A percentile compares a stretch with the other conserved stretches of the same genome.
Conservation (phyloP, 2,888 invertebrate species). For the Nemapogon koenigi region DNA sequence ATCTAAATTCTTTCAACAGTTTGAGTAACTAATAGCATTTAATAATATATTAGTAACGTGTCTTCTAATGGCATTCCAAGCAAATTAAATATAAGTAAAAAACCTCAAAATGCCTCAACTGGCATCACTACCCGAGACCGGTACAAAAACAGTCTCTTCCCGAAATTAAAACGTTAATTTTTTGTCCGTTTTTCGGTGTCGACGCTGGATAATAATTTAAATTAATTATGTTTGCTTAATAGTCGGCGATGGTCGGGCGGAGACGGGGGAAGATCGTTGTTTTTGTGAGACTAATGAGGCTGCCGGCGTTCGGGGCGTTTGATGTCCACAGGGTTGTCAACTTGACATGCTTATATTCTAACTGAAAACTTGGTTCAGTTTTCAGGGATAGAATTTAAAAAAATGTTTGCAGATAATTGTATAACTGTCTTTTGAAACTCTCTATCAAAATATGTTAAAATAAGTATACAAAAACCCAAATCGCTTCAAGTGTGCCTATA, state of each 20-base stretch:
- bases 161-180: constrained; percentile 35
- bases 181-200: constrained; percentile 16
- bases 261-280: constrained; percentile 6
- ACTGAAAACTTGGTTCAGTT: not conserved
- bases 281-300: constrained; percentile 23
- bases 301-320: constrained; percentile 25
- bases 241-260: constrained; percentile 23
- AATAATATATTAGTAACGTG: too few species aligned
- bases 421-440: too few species aligned
- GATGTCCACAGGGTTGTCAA: constrained; percentile 25
- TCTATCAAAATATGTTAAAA: too few species aligned
- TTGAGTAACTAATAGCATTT: too few species aligned
- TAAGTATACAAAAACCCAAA: too few species aligned
- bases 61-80: too few species aligned
- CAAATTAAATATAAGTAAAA: too few species aligned
- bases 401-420: too few species aligned
- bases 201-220: constrained; percentile 38
- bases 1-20: too few species aligned
- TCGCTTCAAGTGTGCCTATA: too few species aligned
- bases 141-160: constrained; percentile 22
- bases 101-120: too few species aligned
- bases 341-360: not conserved
- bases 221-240: constrained; percentile 57
- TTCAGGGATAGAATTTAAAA: not conserved
- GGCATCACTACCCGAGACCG: too few species aligned